These are phyloP conservation scores for Caracal caracal DNA, from an alignment of 2,113 vertebrate species.

Conservation along the genomic window DNA sequence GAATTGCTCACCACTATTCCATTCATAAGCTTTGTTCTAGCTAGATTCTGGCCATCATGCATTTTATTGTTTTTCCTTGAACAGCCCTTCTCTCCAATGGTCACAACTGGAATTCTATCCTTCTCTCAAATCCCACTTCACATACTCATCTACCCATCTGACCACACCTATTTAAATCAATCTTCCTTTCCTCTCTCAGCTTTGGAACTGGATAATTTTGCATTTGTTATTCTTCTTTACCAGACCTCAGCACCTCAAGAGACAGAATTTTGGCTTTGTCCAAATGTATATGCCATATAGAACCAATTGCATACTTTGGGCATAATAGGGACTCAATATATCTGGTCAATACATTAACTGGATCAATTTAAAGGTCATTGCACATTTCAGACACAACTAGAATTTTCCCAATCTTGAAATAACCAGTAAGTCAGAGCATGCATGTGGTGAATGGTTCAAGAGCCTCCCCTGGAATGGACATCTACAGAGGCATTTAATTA, in stretches of 20 bases:
- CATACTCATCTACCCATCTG: neutral
- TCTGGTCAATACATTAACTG: neutral
- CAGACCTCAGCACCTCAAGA: neutral
- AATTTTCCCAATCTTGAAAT: constrained; percentile 45
- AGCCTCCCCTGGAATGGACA: neutral
- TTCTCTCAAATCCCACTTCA: neutral
- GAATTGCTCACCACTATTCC: neutral
- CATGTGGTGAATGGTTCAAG: neutral
- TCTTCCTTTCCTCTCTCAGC: neutral
- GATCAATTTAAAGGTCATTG: neutral
- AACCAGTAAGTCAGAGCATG: neutral
- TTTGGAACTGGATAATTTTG: neutral
- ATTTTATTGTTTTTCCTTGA: neutral
- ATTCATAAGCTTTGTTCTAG: neutral
- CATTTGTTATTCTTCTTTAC: neutral
- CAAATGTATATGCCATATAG: neutral
- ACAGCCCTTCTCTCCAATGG: neutral
- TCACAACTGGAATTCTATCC: neutral
- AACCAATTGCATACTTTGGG: neutral
- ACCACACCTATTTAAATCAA: neutral
- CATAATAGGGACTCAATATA: neutral
- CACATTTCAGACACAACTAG: neutral
- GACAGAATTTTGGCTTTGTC: neutral
- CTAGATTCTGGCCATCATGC: neutral
- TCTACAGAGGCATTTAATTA: constrained; percentile 22